Base-by-base conservation (phyloP, 2,888 invertebrate genomes). In the Chalcis sispes region DNA sequence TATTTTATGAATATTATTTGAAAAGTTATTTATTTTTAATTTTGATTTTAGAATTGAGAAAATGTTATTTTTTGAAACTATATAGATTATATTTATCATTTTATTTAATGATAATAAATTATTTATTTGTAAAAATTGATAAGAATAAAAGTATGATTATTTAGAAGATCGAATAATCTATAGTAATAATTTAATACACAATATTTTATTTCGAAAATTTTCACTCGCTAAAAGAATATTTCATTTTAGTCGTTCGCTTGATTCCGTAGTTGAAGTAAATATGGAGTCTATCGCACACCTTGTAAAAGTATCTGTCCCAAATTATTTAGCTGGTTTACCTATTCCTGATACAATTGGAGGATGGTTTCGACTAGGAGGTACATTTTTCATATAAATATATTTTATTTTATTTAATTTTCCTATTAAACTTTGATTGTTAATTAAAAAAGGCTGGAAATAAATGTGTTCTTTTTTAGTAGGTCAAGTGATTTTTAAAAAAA, bases 281-380 rank as follows among this genome's bases (percentile, higher is more conserved):
- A 96, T 96, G 96, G 93, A 95, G 89, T 90, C 93, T 65, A 85
- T 96, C 72, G 93, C 95, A 67, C 92, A 92, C 85, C 89, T 96
- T 84, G 92, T 97, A 3, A 95, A 95, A 90, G 92, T 93, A 78
- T 92, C 94, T 54, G 89, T 97, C 81, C 96, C 97, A 4, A 94
- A 95, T 89, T 97, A 97, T 90, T 91, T 97, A 83, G 91, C 95
- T 71, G 92, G 91, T 86, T 90, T 97, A 80, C 97, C 97, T 23
- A 93, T 97, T 88, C 97, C 97, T 8, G 93, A 95, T 86, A 91
- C 93, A 15, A 89, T 96, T 81, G 93, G 94, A 79, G 97, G 97
- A 86, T 95, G 96, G 94, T 96, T 96, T 89, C 92, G 92, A 84
- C 91, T 97, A 80, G 94, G 96, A 89, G 91, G 97, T 96, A n/a